phyloP scores from a whole-genome alignment of 2,797 vertebrate species.

The Salmo trutta region DNA sequence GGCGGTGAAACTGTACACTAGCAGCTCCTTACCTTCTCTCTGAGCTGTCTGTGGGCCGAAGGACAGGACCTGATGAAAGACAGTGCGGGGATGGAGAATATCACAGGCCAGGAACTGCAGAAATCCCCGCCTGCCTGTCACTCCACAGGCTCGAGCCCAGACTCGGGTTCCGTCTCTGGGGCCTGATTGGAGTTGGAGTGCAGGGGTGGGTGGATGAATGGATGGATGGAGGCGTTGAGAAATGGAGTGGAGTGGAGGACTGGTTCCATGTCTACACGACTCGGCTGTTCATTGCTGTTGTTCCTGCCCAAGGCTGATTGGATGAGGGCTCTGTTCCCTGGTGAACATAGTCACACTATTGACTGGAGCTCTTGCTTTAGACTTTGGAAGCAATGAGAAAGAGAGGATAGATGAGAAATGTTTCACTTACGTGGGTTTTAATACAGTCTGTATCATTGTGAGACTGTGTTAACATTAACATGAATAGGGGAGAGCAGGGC shows the following conservation, averaged over 20 bases:
- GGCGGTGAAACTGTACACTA: constrained; percentile 74
- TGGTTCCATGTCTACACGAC: constrained; percentile 27
- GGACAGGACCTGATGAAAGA: constrained; percentile 80
- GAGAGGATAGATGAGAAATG: constrained; percentile 48
- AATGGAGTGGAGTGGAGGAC: not conserved
- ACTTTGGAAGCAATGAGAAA: constrained; percentile 25
- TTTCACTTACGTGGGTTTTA: constrained; percentile 29
- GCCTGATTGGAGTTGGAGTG: constrained; percentile 63
- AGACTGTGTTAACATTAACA: constrained; percentile 52
- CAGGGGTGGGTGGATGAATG: constrained; percentile 49
- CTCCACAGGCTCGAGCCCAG: constrained; percentile 55
- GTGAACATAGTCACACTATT: constrained; percentile 58
- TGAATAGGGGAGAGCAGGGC: constrained; percentile 27
- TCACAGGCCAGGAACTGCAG: constrained; percentile 74
- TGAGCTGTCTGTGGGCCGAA: constrained; percentile 72
- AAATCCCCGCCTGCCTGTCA: constrained; percentile 62
- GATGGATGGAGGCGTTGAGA: constrained; percentile 24
- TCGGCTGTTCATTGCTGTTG: constrained; percentile 46
- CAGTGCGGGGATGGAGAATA: constrained; percentile 74
- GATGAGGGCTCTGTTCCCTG: constrained; percentile 52
- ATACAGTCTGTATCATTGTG: constrained; percentile 47
- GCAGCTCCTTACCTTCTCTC: not conserved
- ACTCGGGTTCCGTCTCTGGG: constrained; percentile 37
- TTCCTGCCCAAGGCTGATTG: constrained; percentile 53
- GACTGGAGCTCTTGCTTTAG: constrained; percentile 27